Evolutionary conservation across 2,113 vertebrate genomes (phyloP).

Genomic region (Lophius piscatorius): DNA sequence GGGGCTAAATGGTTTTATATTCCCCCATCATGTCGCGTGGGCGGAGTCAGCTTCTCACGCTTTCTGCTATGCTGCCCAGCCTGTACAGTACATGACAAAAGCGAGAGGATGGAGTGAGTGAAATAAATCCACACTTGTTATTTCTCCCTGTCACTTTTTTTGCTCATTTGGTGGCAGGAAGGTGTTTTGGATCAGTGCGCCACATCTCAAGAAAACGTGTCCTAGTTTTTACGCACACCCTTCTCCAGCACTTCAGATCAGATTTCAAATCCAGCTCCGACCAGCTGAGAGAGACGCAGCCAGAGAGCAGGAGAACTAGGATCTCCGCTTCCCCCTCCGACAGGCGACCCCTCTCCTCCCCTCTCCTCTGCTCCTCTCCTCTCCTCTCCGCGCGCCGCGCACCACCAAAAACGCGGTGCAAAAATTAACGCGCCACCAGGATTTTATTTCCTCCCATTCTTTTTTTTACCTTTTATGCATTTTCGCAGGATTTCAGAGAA

Average conservation of each 20-base stretch:
- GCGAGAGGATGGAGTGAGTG: conserved; percentile 79
- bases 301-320: conserved; percentile 41
- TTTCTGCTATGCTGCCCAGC: conserved; percentile 73
- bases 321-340: conserved; percentile 46
- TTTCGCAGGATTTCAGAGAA: conserved; percentile 73
- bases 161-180: conserved; percentile 18
- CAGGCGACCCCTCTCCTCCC: conserved; percentile 7
- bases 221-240: conserved; percentile 60
- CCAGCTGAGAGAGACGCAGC: conserved; percentile 68
- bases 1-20: conserved; percentile 69
- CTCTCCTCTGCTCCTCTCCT: no score
- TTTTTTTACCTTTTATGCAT: conserved; percentile 62
- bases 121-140: conserved; percentile 64
- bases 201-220: conserved; percentile 31
- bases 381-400: conserved; percentile 12
- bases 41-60: conserved; percentile 72
- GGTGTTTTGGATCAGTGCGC: conserved; percentile 39
- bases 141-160: conserved; percentile 44
- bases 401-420: conserved; percentile 30
- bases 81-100: conserved; percentile 81
- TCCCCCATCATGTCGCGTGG: conserved; percentile 70
- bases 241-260: conserved; percentile 73
- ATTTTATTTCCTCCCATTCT: conserved; percentile 24
- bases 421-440: conserved; percentile 36
- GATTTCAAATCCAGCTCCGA: conserved; percentile 73